A percentile compares a stretch with the other conserved stretches of the same genome.
Evolutionary conservation across 2,888 invertebrate genomes (phyloP).

Genomic region (Piscicola geometra): DNA sequence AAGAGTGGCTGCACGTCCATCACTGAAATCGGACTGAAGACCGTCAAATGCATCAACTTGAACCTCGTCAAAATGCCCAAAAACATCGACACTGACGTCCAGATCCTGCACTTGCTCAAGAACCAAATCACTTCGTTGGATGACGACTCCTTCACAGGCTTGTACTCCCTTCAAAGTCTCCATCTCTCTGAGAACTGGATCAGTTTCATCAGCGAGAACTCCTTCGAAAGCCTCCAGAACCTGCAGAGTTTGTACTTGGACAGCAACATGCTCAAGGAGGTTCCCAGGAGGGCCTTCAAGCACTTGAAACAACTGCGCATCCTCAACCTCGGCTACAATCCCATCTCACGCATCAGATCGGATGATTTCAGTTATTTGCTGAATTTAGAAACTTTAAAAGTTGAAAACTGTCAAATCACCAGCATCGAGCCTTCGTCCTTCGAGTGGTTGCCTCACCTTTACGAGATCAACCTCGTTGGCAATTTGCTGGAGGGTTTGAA

Average conservation of each 20-base stretch:
- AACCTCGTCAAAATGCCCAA: constrained; percentile 38
- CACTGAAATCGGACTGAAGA: constrained; percentile 40
- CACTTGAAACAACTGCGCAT: constrained; percentile 38
- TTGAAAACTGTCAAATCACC: constrained; percentile 43
- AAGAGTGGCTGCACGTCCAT: constrained; percentile 37
- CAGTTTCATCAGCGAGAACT: constrained; percentile 39
- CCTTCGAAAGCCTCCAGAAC: constrained; percentile 40
- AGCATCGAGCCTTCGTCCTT: constrained; percentile 41
- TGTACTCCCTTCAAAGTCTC: constrained; percentile 43
- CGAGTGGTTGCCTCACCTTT: constrained; percentile 35
- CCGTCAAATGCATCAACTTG: constrained; percentile 40
- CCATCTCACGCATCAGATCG: constrained; percentile 37
- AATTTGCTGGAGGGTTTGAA: constrained; percentile 41
- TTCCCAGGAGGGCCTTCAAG: constrained; percentile 39
- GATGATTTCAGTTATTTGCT: constrained; percentile 38
- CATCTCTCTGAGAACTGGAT: constrained; percentile 41
- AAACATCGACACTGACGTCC: constrained; percentile 40
- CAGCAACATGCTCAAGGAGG: constrained; percentile 38
- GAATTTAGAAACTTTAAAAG: constrained; percentile 43
- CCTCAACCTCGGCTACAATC: constrained; percentile 41
- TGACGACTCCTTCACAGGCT: constrained; percentile 38
- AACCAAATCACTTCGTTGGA: constrained; percentile 40
- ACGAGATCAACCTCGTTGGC: constrained; percentile 43
- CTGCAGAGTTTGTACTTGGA: constrained; percentile 42
- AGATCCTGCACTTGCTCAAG: constrained; percentile 40